Conservation (phyloP, 1,140 invertebrate genomes). For the Drosophila bipectinata region DNA sequence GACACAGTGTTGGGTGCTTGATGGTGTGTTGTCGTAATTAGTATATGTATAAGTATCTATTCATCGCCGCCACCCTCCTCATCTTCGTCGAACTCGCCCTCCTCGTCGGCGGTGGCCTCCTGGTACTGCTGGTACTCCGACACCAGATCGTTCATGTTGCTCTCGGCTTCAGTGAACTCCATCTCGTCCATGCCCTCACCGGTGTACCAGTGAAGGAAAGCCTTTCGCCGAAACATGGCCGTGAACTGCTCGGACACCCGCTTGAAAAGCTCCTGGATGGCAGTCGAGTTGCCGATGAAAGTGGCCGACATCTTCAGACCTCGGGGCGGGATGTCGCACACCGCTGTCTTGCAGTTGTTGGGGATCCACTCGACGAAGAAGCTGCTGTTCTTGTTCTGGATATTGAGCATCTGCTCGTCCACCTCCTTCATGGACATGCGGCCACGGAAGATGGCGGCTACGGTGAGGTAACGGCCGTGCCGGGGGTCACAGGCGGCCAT, state of each 20-base stretch:
- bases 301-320: constrained; percentile 90
- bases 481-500: constrained; percentile 90
- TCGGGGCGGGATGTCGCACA: constrained; percentile 89
- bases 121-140: constrained; percentile 96
- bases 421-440: constrained; percentile 90
- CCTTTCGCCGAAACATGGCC: constrained; percentile 91
- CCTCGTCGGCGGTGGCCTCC: constrained; percentile 89
- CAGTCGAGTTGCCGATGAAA: constrained; percentile 89
- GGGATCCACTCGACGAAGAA: constrained; percentile 95
- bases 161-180: constrained; percentile 92
- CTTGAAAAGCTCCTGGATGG: constrained; percentile 89
- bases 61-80: constrained; percentile 85
- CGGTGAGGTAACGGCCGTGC: constrained; percentile 90
- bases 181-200: constrained; percentile 94
- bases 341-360: constrained; percentile 90
- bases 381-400: constrained; percentile 93
- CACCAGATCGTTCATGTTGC: constrained; percentile 92
- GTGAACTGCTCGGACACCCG: constrained; percentile 88
- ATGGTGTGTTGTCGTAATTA: neutral
- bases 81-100: constrained; percentile 89
- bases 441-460: constrained; percentile 90
- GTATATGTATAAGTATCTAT: constrained; percentile 20
- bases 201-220: constrained; percentile 91
- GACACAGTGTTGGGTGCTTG: neutral
- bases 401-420: constrained; percentile 90